phyloP scores from a whole-genome alignment of 2,113 vertebrate species.

The Oryzias javanicus region DNA sequence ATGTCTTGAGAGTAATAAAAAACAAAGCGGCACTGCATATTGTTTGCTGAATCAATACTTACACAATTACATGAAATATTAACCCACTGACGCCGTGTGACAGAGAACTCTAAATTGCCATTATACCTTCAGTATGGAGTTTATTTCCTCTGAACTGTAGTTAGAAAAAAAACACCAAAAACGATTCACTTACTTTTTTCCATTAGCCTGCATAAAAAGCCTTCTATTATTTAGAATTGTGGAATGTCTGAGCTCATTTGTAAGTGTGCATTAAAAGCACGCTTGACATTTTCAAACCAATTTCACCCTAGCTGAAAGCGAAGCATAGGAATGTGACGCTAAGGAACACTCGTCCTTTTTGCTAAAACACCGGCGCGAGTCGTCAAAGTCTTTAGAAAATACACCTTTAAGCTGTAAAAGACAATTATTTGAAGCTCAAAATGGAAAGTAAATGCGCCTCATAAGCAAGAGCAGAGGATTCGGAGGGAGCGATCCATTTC shows the following conservation, averaged over 20 bases:
- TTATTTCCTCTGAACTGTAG: neutral
- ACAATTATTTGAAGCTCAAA: slow-evolving; percentile 11
- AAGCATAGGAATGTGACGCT: no score
- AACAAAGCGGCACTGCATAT: slow-evolving; percentile 18
- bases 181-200: neutral
- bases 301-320: no score
- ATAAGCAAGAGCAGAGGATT: slow-evolving; percentile 44
- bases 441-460: slow-evolving; percentile 26
- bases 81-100: slow-evolving; percentile 19
- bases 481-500: slow-evolving; percentile 45
- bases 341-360: slow-evolving; percentile 9
- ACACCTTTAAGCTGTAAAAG: slow-evolving; percentile 18
- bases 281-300: no score
- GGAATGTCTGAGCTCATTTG: no score
- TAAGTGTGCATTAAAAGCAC: no score
- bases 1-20: slow-evolving; percentile 21
- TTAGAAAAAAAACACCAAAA: neutral
- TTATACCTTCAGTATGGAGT: slow-evolving; percentile 3
- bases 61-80: slow-evolving; percentile 56
- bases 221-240: neutral
- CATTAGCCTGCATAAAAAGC: neutral
- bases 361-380: slow-evolving; percentile 31
- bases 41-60: slow-evolving; percentile 60
- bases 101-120: slow-evolving; percentile 23
- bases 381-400: slow-evolving; percentile 25